A percentile compares a stretch with the other conserved stretches of the same genome.
Evolutionary conservation across 2,113 vertebrate genomes (phyloP).

Genomic region (Odocoileus virginianus): DNA sequence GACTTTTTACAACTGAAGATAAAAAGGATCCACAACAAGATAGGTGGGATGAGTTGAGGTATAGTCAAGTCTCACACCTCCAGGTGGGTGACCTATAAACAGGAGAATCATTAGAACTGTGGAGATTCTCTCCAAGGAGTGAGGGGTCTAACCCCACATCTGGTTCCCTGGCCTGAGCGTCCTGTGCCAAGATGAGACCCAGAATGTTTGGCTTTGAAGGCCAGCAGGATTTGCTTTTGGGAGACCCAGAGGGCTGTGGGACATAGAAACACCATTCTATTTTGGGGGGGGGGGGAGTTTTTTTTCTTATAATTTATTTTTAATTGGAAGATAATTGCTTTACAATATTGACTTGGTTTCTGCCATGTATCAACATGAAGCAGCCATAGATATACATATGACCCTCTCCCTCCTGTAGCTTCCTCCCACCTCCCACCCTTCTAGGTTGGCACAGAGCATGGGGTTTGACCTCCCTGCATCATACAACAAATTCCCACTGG

Average conservation of each 20-base stretch:
- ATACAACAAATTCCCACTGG: neutral
- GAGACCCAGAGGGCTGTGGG: neutral
- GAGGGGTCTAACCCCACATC: neutral
- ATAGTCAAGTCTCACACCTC: neutral
- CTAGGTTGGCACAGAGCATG: neutral
- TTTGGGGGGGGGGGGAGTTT: neutral
- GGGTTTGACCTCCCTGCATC: neutral
- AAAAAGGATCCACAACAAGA: neutral
- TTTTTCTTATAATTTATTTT: neutral
- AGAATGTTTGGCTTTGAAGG: neutral
- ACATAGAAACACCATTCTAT: neutral
- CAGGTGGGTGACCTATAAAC: neutral
- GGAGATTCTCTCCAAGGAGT: neutral
- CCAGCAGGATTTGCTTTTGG: neutral
- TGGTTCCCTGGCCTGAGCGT: neutral
- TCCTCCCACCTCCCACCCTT: neutral
- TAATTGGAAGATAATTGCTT: neutral
- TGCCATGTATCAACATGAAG: neutral
- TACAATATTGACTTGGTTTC: neutral
- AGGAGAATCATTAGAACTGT: neutral
- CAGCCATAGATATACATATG: neutral
- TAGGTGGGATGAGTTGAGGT: neutral
- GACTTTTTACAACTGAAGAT: neutral
- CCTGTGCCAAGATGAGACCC: neutral
- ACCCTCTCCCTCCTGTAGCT: neutral